Base-by-base conservation (phyloP, 1,140 invertebrate species). In the Elymnias hypermnestra region DNA sequence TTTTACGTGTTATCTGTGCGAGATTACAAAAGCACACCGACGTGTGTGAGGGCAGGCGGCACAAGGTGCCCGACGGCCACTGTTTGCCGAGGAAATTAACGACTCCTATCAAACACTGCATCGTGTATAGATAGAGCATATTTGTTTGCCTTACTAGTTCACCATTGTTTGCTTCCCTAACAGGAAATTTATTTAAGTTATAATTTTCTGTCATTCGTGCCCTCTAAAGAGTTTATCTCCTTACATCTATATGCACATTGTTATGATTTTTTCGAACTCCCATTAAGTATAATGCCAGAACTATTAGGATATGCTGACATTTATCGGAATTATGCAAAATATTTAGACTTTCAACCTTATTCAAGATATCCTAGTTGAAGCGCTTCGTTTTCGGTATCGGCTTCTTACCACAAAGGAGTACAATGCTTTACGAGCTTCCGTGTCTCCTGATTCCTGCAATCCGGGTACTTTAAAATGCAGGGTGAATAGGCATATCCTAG, bases 181-280 rank as follows among this genome's bases (percentile, higher is more conserved):
- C 79, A 77, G 79, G 77, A 84, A 82, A 84, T 84, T 82, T 82
- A 84, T 84, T 84, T 79, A 67, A 77, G 72, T 72, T 77, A 82
- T 78, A 82, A 82, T 81, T 81, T 79, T 74, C 65, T 83, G 79
- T 83, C 77, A 82, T 81, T 77, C 57, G 55, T 53, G 59, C 59
- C 48, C 46, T 72, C 55, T 55, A 63, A 76, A 76, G 67, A 68
- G 70, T 78, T 74, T 83, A 76, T 79, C 72, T 74, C 44, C 41
- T 55, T 55, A 55, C 43, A 63, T 53, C 63, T 72, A 53, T 61
- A 64, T 46, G 51, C 49, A 54, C 40, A 47, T 55, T 59, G 46
- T 50, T 53, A 48, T 13, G 37, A 35, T 31, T 52, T 29, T 54
- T 57, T 51, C 54, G 41, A 51, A 51, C 52, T 51, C 35, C 37